A percentile compares a stretch with the other conserved stretches of the same genome.
Evolutionary conservation across 53 echinoderm and acorn worm genomes (phyloP).

Genomic region (Apostichopus leukothele): DNA sequence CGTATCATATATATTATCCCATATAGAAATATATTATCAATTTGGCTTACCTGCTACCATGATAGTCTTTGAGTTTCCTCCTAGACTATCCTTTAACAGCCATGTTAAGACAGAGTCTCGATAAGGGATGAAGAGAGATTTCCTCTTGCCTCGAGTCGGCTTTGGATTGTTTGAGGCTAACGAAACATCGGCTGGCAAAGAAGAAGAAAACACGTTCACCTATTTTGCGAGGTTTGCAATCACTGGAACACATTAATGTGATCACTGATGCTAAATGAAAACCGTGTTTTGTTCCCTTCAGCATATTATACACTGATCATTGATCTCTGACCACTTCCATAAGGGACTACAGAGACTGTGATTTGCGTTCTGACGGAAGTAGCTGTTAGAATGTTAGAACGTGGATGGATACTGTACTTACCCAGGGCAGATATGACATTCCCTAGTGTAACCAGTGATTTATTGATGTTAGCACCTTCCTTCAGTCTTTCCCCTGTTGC

Average conservation of each 20-base stretch:
- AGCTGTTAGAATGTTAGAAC: too few relatives aligned
- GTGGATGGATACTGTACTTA: slow-evolving; percentile 23
- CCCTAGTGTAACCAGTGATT: slow-evolving; percentile 92
- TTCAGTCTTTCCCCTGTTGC: slow-evolving; percentile 93
- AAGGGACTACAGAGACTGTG: too few relatives aligned
- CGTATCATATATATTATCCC: too few relatives aligned
- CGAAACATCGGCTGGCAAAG: slow-evolving; percentile 72
- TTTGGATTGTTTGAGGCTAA: slow-evolving; percentile 60
- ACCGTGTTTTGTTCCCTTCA: too few relatives aligned
- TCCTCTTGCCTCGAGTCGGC: slow-evolving; percentile 61
- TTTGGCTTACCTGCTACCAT: slow-evolving; percentile 94
- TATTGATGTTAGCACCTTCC: slow-evolving; percentile 99
- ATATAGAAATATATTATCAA: too few relatives aligned
- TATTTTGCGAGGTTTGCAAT: not conserved
- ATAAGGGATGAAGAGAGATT: slow-evolving; percentile 87
- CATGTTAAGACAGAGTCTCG: slow-evolving; percentile 94
- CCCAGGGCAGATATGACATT: slow-evolving; percentile 97
- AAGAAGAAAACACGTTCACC: not conserved
- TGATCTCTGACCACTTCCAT: too few relatives aligned
- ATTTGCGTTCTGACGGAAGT: too few relatives aligned
- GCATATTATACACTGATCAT: too few relatives aligned
- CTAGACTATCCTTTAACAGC: slow-evolving; percentile 97
- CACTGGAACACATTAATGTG: too few relatives aligned
- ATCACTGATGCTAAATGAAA: too few relatives aligned
- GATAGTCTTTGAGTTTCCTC: slow-evolving; percentile 97